Base-by-base conservation (phyloP, 2,113 vertebrate species). In the Emberiza fucata region DNA sequence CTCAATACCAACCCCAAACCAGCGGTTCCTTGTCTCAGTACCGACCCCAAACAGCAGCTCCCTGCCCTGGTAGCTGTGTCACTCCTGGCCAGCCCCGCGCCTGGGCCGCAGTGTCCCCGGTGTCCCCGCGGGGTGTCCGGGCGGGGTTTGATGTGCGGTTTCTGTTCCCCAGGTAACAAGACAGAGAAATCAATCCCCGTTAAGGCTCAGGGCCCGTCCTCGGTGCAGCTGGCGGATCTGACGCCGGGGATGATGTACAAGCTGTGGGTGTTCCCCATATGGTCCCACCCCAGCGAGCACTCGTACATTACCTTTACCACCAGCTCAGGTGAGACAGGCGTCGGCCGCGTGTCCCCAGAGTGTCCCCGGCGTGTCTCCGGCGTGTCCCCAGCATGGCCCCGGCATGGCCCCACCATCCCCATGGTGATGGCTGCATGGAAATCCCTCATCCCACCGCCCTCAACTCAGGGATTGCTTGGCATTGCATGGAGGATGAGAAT, bases 271-370 rank as follows among this genome's bases (percentile, higher is more conserved):
- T 99, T 99, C 98, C 98, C 99, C 98, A 98, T 98, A 95, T 98
- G 99, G 97, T 98, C 98, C 98, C 97, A 98, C 98, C 98, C 97
- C 97, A 90, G 99, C 98, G 98, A 98, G 97, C 99, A 99, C 98
- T 96, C 98, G 80, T 88, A 97, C 97, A 96, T 98, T 98, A 98
- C 98, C 98, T 99, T 99, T 98, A 98, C 99, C 97, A 99, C 99
- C 97, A 99, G 98, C 97, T 94, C 99, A 99, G 99, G 99, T 99
- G 99, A 99, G 99, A 98, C n/a, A 97, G 97, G 97, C 84, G 33
- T 28, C 47, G 81, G 95, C 96, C 66, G 78, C 72, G 29, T 48
- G 82, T 42, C 70, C 81, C 51, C 70, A 28, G 42, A 8, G 9
- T 11, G 68, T 33, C 37, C 80, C 45, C 4, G 1, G 31, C 1